phyloP scores from a whole-genome alignment of 1,140 invertebrate species.

The Maconellicoccus hirsutus region DNA sequence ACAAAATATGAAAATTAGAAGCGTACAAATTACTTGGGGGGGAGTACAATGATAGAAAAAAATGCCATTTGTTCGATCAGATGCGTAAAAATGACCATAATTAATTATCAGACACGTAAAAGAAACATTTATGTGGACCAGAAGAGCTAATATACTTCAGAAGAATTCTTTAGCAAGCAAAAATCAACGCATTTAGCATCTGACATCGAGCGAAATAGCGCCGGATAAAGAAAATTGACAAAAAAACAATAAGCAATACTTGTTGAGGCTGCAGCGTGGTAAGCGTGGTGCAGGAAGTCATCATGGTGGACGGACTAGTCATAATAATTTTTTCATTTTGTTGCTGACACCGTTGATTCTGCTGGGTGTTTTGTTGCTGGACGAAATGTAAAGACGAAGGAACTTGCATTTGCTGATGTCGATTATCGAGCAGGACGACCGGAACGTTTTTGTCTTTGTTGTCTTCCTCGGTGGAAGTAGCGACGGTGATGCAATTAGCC shows the following conservation, averaged over 20 bases:
- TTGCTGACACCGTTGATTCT: background rate
- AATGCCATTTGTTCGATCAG: no score
- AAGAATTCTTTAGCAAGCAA: background rate
- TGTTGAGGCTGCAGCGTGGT: slow-evolving; percentile 16
- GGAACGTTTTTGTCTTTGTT: slow-evolving; percentile 28
- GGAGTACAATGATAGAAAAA: no score
- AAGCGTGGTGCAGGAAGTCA: slow-evolving; percentile 23
- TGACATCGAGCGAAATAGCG: background rate
- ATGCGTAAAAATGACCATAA: no score
- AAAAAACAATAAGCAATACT: background rate
- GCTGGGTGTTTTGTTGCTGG: slow-evolving; percentile 17
- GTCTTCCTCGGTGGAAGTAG: slow-evolving; percentile 31
- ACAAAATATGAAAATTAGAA: background rate
- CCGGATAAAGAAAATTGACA: slow-evolving; percentile 1
- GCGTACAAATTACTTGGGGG: no score
- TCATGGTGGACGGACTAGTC: slow-evolving; percentile 28
- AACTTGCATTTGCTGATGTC: background rate
- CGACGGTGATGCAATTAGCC: slow-evolving; percentile 30
- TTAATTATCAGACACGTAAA: no score
- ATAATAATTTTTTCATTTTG: slow-evolving; percentile 25
- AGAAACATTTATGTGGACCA: no score
- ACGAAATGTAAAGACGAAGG: slow-evolving; percentile 21
- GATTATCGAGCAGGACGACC: slow-evolving; percentile 27
- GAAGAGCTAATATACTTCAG: no score
- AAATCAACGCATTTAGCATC: slow-evolving; percentile 3